A percentile compares a stretch with the other conserved stretches of the same genome.
phyloP scores from a whole-genome alignment of 2,797 vertebrate species.

The Atherinosoma microstoma region DNA sequence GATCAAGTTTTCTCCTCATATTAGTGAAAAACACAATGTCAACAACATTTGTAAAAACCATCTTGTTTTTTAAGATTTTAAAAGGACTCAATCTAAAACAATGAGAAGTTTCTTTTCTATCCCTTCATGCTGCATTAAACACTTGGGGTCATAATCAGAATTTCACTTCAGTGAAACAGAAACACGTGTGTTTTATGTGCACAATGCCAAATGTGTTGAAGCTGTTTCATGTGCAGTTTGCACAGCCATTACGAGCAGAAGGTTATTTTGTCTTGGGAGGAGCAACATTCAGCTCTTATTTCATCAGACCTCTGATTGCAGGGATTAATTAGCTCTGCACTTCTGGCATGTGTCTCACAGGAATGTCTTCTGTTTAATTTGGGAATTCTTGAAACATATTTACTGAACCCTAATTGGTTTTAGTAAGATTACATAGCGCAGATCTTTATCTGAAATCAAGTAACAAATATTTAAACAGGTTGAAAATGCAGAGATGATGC shows the following conservation, averaged over 20 bases:
- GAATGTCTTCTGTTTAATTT: constrained; percentile 62
- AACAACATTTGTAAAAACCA: background rate
- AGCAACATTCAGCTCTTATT: constrained; percentile 63
- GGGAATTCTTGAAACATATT: constrained; percentile 68
- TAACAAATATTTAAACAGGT: constrained; percentile 62
- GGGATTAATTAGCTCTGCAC: constrained; percentile 82
- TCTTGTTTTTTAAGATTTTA: constrained; percentile 15
- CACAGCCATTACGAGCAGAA: constrained; percentile 66
- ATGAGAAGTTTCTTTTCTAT: too few species aligned
- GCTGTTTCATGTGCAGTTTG: constrained; percentile 68
- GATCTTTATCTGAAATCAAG: constrained; percentile 78
- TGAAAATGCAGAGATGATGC: constrained; percentile 48
- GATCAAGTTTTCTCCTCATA: background rate
- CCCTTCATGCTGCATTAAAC: background rate
- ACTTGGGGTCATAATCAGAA: constrained; percentile 18
- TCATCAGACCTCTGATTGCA: constrained; percentile 68
- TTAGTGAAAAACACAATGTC: background rate
- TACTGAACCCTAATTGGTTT: constrained; percentile 82
- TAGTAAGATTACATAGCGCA: constrained; percentile 75
- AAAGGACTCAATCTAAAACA: too few species aligned
- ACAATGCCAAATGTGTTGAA: constrained; percentile 22
- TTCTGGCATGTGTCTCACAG: constrained; percentile 71
- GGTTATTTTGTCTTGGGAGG: constrained; percentile 59
- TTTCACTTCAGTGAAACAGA: background rate
- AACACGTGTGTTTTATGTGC: constrained; percentile 1